Conservation (phyloP, 1,140 invertebrate genomes). For the Zaprionus ghesquierei region DNA sequence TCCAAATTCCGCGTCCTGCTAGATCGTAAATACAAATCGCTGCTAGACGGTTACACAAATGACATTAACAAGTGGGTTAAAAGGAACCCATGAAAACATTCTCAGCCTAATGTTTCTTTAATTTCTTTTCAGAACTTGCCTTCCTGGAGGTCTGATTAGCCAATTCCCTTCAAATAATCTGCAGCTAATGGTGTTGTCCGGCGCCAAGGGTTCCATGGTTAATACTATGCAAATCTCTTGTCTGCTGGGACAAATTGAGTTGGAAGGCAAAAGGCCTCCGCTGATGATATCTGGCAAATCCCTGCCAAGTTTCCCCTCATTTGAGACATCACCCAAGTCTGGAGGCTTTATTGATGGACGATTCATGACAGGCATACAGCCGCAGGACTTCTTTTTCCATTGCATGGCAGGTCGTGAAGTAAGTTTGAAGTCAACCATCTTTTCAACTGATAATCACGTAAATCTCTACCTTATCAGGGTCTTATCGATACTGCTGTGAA, state of each 20-base stretch:
- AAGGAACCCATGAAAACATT: neutral
- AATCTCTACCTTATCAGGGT: constrained; percentile 82
- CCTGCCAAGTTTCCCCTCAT: constrained; percentile 95
- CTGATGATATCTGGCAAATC: constrained; percentile 95
- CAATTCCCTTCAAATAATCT: constrained; percentile 97
- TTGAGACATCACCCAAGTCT: constrained; percentile 94
- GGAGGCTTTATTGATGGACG: constrained; percentile 98
- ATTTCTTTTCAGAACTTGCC: constrained; percentile 84
- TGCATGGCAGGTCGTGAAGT: constrained; percentile 99
- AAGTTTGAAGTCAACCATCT: constrained; percentile 12
- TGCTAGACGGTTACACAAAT: constrained; percentile 93
- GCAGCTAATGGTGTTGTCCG: constrained; percentile 98
- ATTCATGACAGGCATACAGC: constrained; percentile 98
- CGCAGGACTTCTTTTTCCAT: constrained; percentile 99
- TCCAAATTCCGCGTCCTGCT: constrained; percentile 89
- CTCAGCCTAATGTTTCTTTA: neutral
- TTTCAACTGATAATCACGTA: neutral
- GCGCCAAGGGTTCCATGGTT: constrained; percentile 98
- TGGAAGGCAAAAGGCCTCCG: constrained; percentile 98
- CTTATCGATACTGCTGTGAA: constrained; percentile 93
- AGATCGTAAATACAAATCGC: constrained; percentile 93
- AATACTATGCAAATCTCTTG: constrained; percentile 99
- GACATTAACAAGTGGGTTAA: constrained; percentile 90
- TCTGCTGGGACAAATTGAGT: constrained; percentile 97
- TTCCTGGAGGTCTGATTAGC: constrained; percentile 91